Evolutionary conservation across 2,113 vertebrate species (phyloP), one percentile per base, ranked within the genome.

Genomic region (Ceratotherium simum): DNA sequence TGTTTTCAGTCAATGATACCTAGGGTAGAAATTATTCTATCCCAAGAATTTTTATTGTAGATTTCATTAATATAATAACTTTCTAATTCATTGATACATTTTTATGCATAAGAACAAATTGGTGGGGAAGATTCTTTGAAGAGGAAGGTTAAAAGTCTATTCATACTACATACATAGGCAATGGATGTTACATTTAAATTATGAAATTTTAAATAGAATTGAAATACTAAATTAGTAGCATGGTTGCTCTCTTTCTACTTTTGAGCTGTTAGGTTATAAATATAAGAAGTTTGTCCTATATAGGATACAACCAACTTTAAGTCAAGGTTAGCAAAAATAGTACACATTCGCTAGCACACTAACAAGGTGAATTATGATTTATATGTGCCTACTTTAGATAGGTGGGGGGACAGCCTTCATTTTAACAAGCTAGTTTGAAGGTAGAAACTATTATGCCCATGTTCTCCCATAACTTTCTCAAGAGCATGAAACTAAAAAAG

Each of bases 301-400:
- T 51, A 70, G 7, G 5, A 81, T 2, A 54, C 23, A 80, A 42
- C 5, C 31, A 80, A 76, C 10, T 84, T 96, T 73, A 90, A 87
- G 11, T 76, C 39, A 95, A 64, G 13, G 17, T 10, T 86, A 82
- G 14, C 23, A 86, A 94, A 92, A 79, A 25, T 73, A 87, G 33
- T 70, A 17, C 8, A 42, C 8, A 54, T n/a, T 87, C 36, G 39
- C 29, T 42, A 82, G 36, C 23, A 46, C 5, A 70, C 7, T 79
- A 69, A 65, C 54, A 79, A 88, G 23, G 6, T 92, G 39, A 95
- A 84, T 80, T 16, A 25, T 84, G 39, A 95, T 80, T 83, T 80
- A 36, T 80, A 36, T 93, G 8, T 54, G 12, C 16, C 17, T 90
- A 33, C 13, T 88, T 64, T 64, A 88, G 36, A 36, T 27, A 17